phyloP scores from a whole-genome alignment of 2,113 vertebrate genomes.

The Pseudorhombus dupliciocellatus region DNA sequence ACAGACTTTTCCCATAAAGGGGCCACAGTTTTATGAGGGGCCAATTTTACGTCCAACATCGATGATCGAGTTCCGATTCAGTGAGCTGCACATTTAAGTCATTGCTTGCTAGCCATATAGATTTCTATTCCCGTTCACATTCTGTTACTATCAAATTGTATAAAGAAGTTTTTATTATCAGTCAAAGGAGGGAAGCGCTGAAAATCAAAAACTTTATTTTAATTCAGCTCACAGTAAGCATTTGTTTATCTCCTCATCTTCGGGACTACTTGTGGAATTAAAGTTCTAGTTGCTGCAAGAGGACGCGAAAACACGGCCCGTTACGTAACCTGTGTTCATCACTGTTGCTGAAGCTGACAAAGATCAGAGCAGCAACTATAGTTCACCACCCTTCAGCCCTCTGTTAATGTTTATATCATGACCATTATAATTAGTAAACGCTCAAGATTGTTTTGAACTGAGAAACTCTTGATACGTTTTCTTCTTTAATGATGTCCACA shows the following conservation, averaged over 20 bases:
- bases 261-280: constrained; percentile 10
- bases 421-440: too few species aligned
- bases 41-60: neutral
- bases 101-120: too few species aligned
- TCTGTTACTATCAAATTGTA: too few species aligned
- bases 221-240: neutral
- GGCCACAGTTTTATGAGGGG: neutral
- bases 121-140: too few species aligned
- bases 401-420: neutral
- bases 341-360: neutral
- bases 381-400: too few species aligned
- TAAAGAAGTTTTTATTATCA: too few species aligned
- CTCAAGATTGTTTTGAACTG: too few species aligned
- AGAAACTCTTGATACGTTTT: neutral
- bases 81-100: too few species aligned
- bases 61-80: too few species aligned
- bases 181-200: neutral
- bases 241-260: constrained; percentile 12
- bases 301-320: neutral
- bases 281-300: constrained; percentile 6
- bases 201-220: too few species aligned
- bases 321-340: constrained; percentile 45
- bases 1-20: neutral
- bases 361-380: too few species aligned
- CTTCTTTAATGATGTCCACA: neutral